Base-by-base conservation (phyloP, 2,888 invertebrate genomes). In the Fabriciana adippe region DNA sequence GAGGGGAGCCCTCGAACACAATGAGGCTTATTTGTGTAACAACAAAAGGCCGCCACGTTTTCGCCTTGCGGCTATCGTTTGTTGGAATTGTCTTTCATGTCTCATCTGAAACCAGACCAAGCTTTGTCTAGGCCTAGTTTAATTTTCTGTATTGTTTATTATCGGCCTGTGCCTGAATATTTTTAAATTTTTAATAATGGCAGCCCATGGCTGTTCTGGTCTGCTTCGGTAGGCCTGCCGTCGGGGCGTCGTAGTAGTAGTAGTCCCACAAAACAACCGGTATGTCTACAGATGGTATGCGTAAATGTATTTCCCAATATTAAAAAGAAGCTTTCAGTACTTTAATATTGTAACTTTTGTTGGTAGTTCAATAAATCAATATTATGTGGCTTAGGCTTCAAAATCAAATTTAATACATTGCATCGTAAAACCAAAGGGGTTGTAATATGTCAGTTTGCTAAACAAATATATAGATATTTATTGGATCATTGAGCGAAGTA, bases 11-110 rank as follows among this genome's bases (percentile, higher is more conserved):
- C 77, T 78, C 76, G 72, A 78, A 76, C 79, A 81, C 82, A 86
- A 87, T 83, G 82, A 86, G 77, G 87, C 85, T 83, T 81, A 84
- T 86, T 84, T 69, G 67, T 67, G 73, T 77, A 76, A 81, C 82
- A 83, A 83, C 80, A 79, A 69, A 70, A 61, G 67, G 54, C 66
- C 71, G 78, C 78, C 81, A 81, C 80, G 80, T 78, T 81, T 75
- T 71, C 31, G 68, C 73, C 69, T 66, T 59, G 57, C 70, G 70
- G 67, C 69, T 60, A 69, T 63, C 66, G 64, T 71, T 67, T 54
- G 67, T 54, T 64, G 48, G 54, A 62, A 62, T 68, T 70, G 68
- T 68, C 68, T 66, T 68, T 68, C 55, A 68, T 68, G 55, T 68
- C 65, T 56, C 48, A 50, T 59, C 60, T 66, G 15, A 35, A 61